Conservation (phyloP, 2,888 invertebrate species). For the Andrena marginata region DNA sequence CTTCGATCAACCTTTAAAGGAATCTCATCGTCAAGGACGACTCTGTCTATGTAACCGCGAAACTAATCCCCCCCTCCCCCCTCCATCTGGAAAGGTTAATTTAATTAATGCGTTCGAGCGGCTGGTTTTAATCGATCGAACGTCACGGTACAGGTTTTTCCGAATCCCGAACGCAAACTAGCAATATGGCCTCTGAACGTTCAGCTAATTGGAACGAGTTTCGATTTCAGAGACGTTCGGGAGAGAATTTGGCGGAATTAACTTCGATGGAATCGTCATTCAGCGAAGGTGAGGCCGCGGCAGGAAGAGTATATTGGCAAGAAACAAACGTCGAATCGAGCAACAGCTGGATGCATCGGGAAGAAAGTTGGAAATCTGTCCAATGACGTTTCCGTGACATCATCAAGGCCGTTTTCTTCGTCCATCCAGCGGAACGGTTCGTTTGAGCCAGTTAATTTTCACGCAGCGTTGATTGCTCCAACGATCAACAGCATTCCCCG, state of each 20-base stretch:
- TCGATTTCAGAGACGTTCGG: too few species aligned
- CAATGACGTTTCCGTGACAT: slow-evolving; percentile 53
- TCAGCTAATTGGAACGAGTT: too few species aligned
- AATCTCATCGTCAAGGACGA: slow-evolving; percentile 72
- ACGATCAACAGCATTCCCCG: slow-evolving; percentile 46
- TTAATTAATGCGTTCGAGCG: slow-evolving; percentile 48
- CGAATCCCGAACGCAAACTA: not conserved
- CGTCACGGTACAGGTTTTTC: not conserved
- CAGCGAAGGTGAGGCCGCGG: too few species aligned
- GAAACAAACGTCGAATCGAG: slow-evolving; percentile 32
- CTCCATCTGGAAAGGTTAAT: slow-evolving; percentile 54
- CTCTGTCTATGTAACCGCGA: slow-evolving; percentile 55
- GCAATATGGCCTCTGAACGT: too few species aligned
- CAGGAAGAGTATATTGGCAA: not conserved
- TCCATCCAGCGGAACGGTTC: slow-evolving; percentile 38
- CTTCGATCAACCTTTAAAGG: slow-evolving; percentile 67
- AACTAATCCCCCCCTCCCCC: slow-evolving; percentile 42
- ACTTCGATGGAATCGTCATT: too few species aligned
- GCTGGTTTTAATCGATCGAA: not conserved
- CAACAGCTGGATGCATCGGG: slow-evolving; percentile 14
- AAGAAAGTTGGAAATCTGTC: slow-evolving; percentile 59
- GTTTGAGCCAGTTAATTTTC: slow-evolving; percentile 64
- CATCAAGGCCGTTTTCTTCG: slow-evolving; percentile 62
- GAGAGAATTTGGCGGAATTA: too few species aligned
- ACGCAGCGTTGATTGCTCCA: slow-evolving; percentile 38